Evolutionary conservation across 2,888 invertebrate species (phyloP).

Genomic region (Ophion obscuratus): DNA sequence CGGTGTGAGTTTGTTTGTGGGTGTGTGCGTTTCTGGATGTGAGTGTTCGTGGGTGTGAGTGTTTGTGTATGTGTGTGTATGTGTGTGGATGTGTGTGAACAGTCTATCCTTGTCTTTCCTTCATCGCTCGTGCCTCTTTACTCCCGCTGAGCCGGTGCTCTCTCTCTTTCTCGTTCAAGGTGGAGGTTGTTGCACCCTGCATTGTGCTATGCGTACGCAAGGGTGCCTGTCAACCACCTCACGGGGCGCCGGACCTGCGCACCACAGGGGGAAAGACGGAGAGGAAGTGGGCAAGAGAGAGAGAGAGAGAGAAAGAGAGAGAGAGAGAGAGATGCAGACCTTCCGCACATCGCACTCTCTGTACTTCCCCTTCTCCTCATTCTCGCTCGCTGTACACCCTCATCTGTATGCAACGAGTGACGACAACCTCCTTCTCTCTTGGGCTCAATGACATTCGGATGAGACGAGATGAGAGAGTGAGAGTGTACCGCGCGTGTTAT

Average conservation of each 20-base stretch:
- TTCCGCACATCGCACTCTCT: conserved; percentile 46
- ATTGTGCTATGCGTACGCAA: conserved; percentile 66
- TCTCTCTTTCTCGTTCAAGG: conserved; percentile 65
- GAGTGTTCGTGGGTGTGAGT: not conserved
- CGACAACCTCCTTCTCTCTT: conserved; percentile 42
- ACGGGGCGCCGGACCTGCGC: conserved; percentile 41
- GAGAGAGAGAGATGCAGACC: conserved; percentile 6
- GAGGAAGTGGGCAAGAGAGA: not conserved
- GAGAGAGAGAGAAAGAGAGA: conserved; percentile 3
- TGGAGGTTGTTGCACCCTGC: conserved; percentile 74
- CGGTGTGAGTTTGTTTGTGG: not conserved
- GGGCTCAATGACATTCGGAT: conserved; percentile 69
- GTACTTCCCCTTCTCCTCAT: not conserved
- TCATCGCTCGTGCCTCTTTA: conserved; percentile 39
- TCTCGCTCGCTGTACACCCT: conserved; percentile 35
- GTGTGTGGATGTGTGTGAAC: conserved; percentile 1
- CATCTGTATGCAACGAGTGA: conserved; percentile 63
- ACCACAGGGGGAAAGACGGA: conserved; percentile 48
- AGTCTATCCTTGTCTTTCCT: conserved; percentile 51
- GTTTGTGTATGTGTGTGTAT: not conserved
- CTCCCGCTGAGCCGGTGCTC: conserved; percentile 50
- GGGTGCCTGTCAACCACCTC: conserved; percentile 65
- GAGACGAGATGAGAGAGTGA: conserved; percentile 44
- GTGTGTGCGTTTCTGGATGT: not conserved
- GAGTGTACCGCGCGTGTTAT: too few species aligned